phyloP scores from a whole-genome alignment of 2,113 vertebrate species.

The Hemibagrus wyckioides region DNA sequence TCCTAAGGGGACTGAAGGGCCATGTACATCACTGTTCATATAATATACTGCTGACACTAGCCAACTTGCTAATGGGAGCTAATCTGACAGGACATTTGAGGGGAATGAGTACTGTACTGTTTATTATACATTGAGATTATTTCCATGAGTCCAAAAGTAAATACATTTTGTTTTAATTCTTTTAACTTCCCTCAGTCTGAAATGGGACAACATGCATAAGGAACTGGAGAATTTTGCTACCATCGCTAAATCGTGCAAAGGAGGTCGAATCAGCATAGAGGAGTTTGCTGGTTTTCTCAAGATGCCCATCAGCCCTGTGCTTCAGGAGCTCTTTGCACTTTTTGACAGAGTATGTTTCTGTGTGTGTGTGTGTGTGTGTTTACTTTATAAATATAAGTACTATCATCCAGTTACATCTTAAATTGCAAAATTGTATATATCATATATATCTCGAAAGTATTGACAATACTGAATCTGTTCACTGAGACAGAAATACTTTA shows the following conservation, averaged over 20 bases:
- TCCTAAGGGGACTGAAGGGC: background rate
- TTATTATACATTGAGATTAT: background rate
- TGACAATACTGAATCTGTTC: background rate
- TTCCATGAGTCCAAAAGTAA: background rate
- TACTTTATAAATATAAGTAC: background rate
- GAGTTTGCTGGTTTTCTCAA: constrained; percentile 91
- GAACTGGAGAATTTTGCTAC: constrained; percentile 86
- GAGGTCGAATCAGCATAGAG: constrained; percentile 88
- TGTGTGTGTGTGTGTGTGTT: background rate
- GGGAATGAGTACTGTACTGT: background rate
- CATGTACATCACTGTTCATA: background rate
- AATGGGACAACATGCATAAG: constrained; percentile 88
- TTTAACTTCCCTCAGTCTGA: constrained; percentile 74
- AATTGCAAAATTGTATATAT: background rate
- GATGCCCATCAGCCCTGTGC: constrained; percentile 81
- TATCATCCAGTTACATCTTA: background rate
- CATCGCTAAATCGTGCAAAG: constrained; percentile 86
- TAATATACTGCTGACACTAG: background rate
- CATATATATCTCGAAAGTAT: background rate
- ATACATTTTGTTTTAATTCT: constrained; percentile 5
- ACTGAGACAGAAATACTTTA: background rate
- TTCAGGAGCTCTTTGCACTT: constrained; percentile 87
- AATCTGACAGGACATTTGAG: background rate
- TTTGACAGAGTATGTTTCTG: constrained; percentile 88
- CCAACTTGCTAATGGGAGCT: background rate